These are phyloP conservation scores for Pantherophis alleghaniensis DNA, from an alignment of 2,797 vertebrate genomes.

Conservation along the genomic window DNA sequence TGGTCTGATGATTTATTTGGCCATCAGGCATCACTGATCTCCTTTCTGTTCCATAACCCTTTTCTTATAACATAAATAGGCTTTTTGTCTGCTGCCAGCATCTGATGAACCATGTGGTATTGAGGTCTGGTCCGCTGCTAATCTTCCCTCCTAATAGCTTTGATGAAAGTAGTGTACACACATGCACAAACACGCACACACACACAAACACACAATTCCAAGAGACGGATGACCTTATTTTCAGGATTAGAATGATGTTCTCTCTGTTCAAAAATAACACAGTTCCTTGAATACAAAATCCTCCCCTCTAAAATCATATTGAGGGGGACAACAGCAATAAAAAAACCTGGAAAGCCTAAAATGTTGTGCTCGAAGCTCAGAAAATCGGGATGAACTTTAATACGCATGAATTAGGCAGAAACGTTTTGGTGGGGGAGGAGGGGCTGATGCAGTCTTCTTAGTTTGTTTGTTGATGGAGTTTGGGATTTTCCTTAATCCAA, in stretches of 20 bases:
- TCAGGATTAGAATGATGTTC: neutral
- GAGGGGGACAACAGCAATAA: neutral
- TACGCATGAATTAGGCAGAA: neutral
- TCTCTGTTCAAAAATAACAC: neutral
- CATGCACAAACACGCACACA: neutral
- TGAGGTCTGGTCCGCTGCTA: constrained; percentile 38
- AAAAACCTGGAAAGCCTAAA: neutral
- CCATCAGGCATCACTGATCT: constrained; percentile 37
- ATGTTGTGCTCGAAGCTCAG: neutral
- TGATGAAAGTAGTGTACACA: neutral
- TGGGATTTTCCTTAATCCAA: neutral
- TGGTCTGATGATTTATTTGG: constrained; percentile 52
- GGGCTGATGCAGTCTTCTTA: neutral
- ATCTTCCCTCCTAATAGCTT: constrained; percentile 18
- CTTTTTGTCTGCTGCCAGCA: constrained; percentile 50
- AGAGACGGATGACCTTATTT: neutral
- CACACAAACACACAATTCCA: neutral
- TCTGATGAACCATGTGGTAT: constrained; percentile 45
- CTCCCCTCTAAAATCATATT: neutral
- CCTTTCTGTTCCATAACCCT: constrained; percentile 44
- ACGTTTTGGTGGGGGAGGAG: neutral
- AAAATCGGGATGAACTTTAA: neutral
- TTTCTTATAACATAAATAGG: constrained; percentile 45
- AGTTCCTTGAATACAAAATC: neutral
- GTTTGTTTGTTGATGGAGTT: neutral